Evolutionary conservation across 2,888 invertebrate genomes (phyloP), one percentile per base, ranked within the genome.

Genomic region (Ectemnius cavifrons): DNA sequence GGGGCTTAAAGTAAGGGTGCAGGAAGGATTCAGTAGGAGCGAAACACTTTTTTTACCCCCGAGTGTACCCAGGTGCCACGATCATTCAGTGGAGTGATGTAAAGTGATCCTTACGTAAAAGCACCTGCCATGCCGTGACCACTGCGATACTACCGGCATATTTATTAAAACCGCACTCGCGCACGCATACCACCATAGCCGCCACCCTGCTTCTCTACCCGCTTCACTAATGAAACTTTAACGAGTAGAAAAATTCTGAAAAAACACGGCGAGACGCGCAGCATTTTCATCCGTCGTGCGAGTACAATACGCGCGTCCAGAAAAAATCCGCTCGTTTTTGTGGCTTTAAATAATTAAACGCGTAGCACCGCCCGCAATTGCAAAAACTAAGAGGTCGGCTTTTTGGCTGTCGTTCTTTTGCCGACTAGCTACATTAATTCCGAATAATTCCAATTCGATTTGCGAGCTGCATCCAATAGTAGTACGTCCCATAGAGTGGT

Each of bases 221-320:
- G 77, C 67, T 78, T 78, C 81, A 70, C 66, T 81, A 85, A 81
- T 85, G 83, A 85, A 85, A 84, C 83, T 85, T 84, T 81, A 85
- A 83, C 81, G 85, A 83, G 81, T 83, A 77, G 78, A 81, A 80
- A 81, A 85, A 84, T 77, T 79, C 72, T 71, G 63, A 57, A 71
- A 67, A 63, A 78, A 45, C 60, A 14, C 61, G 11, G 46, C 8
- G 47, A 20, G 45, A 63, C 49, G 37, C 62, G 57, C 62, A 63
- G 62, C 67, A 72, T 80, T 77, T 75, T 66, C 71, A 72, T 56
- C 67, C 52, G 67, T 18, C 70, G 72, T 65, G 74, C 67, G 28
- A 72, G 62, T 49, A 37, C 37, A 37, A 37, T 37, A 37, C 37
- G 8, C 37, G 37, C 37, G 37, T 37, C 8, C 11, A 8, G 8